These are phyloP conservation scores for Microplitis manilae DNA, from an alignment of 2,888 invertebrate genomes.

Conservation along the genomic window DNA sequence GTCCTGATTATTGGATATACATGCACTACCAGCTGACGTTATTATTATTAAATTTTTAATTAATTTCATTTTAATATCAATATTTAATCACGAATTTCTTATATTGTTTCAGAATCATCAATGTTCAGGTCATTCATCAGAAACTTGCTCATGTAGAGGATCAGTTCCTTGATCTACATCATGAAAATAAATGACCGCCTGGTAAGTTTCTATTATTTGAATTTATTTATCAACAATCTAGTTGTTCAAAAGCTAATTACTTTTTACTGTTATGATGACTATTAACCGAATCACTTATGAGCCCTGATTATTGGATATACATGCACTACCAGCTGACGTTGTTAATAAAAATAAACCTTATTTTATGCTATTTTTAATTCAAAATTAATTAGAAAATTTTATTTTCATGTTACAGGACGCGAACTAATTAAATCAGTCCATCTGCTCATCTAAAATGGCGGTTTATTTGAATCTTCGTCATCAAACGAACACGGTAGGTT, in stretches of 20 bases:
- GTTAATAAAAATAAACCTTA: neutral
- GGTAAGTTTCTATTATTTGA: no score
- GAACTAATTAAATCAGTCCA: no score
- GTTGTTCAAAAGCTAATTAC: neutral
- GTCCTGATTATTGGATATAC: slow-evolving; percentile 38
- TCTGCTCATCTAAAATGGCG: no score
- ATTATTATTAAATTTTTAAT: neutral
- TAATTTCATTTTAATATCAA: neutral
- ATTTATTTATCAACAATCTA: neutral
- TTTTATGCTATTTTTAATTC: no score
- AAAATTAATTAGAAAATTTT: no score
- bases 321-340: slow-evolving; percentile 50
- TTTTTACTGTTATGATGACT: slow-evolving; percentile 31
- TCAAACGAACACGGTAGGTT: neutral
- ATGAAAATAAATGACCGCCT: no score
- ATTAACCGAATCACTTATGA: slow-evolving; percentile 41
- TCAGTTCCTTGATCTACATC: no score
- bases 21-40: slow-evolving; percentile 45
- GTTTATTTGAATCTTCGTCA: no score
- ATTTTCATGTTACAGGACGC: no score
- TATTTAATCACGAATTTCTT: neutral
- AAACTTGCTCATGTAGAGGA: no score
- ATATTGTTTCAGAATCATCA: neutral
- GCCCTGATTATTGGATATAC: slow-evolving; percentile 46
- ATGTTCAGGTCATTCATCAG: no score